Percentiles rank a stretch among this genome's conserved stretches.
Evolutionary conservation across 2,113 vertebrate species (phyloP).

Genomic region (Lethenteron camtschaticum): DNA sequence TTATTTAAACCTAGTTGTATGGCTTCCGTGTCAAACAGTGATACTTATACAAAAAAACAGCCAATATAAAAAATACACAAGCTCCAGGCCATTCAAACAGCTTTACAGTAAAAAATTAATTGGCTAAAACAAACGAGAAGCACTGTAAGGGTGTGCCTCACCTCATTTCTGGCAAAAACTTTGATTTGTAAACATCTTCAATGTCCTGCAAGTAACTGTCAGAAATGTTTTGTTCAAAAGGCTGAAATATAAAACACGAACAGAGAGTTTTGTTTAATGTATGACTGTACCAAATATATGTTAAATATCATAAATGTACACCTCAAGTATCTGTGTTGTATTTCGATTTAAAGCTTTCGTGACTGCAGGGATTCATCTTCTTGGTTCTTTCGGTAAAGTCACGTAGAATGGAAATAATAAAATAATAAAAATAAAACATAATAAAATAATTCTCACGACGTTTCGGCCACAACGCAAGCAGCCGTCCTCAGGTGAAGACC

Average conservation of each 20-base stretch:
- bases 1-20: neutral
- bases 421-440: too few relatives aligned
- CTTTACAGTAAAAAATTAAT: neutral
- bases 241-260: neutral
- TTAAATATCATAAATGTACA: neutral
- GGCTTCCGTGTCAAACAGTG: neutral
- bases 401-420: too few relatives aligned
- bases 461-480: too few relatives aligned
- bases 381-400: too few relatives aligned
- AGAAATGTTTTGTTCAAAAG: conserved; percentile 6
- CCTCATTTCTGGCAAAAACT: conserved; percentile 4
- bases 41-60: neutral
- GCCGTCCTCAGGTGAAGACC: too few relatives aligned
- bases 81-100: neutral
- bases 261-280: neutral
- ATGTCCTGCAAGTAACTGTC: conserved; percentile 1
- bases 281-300: neutral
- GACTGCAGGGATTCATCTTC: too few relatives aligned
- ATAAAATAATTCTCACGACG: too few relatives aligned
- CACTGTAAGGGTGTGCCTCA: neutral
- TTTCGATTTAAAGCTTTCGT: too few relatives aligned
- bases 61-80: neutral
- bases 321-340: neutral
- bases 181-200: conserved; percentile 5
- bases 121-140: neutral